Evolutionary conservation across 2,888 invertebrate genomes (phyloP).

Genomic region (Quadriops clusia): DNA sequence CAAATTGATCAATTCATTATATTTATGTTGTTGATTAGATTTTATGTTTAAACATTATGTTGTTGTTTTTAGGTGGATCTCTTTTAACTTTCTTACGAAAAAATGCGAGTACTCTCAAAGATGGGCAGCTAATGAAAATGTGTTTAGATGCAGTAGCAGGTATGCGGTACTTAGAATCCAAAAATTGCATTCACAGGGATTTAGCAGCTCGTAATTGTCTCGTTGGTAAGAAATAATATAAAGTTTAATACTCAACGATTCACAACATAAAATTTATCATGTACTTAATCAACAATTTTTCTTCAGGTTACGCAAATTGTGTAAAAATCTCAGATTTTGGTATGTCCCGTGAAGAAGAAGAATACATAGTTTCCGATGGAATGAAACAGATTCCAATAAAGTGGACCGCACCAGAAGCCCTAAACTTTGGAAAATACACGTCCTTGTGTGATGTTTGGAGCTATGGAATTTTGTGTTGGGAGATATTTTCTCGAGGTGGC

Average conservation of each 20-base stretch:
- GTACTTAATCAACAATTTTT: slow-evolving; percentile 7
- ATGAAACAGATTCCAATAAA: slow-evolving; percentile 98
- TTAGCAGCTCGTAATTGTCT: slow-evolving; percentile 91
- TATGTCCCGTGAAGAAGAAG: slow-evolving; percentile 94
- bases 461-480: slow-evolving; percentile 92
- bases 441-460: slow-evolving; percentile 95
- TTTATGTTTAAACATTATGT: slow-evolving; percentile 10
- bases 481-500: slow-evolving; percentile 87
- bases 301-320: slow-evolving; percentile 60
- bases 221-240: slow-evolving; percentile 44
- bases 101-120: slow-evolving; percentile 52
- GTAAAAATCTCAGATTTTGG: slow-evolving; percentile 98
- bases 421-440: slow-evolving; percentile 94
- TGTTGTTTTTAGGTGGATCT: slow-evolving; percentile 61
- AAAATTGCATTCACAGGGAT: slow-evolving; percentile 93
- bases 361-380: slow-evolving; percentile 92
- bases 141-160: slow-evolving; percentile 88
- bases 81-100: slow-evolving; percentile 78
- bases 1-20: slow-evolving; percentile 8
- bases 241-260: neutral
- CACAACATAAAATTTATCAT: neutral
- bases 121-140: slow-evolving; percentile 65
- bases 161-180: slow-evolving; percentile 90
- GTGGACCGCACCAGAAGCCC: slow-evolving; percentile 95
- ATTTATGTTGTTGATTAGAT: slow-evolving; percentile 7